A percentile compares a stretch with the other conserved stretches of the same genome.
Conservation (phyloP, 2,113 vertebrate genomes). For the Crotalus viridis region DNA sequence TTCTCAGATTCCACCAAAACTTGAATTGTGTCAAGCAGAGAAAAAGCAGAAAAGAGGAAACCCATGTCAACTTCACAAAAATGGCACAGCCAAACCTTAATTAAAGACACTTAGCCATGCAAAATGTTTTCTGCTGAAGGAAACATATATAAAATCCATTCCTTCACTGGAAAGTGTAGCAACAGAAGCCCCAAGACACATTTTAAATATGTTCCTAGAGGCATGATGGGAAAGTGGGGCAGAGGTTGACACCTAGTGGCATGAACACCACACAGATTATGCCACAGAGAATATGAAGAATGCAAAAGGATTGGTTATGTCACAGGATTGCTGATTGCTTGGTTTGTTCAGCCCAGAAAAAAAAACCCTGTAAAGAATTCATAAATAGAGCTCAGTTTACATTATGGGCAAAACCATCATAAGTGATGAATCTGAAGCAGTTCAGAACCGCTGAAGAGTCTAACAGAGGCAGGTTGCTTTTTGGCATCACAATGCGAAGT, state of each 20-base stretch:
- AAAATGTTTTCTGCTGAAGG: constrained; percentile 5
- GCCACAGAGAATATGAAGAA: not conserved
- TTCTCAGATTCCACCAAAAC: not conserved
- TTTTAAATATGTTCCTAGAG: not conserved
- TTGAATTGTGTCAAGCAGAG: not conserved
- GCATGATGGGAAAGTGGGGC: constrained; percentile 34
- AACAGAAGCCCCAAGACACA: not conserved
- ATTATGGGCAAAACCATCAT: not conserved
- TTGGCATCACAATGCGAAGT: not conserved
- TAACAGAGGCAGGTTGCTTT: not conserved
- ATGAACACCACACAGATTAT: not conserved
- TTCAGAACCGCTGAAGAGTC: not conserved
- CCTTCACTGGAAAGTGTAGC: not conserved
- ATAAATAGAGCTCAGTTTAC: not conserved
- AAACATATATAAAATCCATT: not conserved
- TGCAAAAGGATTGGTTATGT: not conserved
- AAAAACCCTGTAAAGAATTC: not conserved
- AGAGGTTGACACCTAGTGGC: constrained; percentile 68
- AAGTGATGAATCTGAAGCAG: not conserved
- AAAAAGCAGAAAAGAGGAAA: not conserved
- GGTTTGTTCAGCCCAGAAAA: not conserved
- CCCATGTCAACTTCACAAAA: constrained; percentile 8
- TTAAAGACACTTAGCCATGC: constrained; percentile 21
- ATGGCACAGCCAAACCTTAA: constrained; percentile 3
- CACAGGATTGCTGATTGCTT: not conserved